Evolutionary conservation across 2,888 invertebrate genomes (phyloP), one percentile per base, ranked within the genome.

Genomic region (Minunthozetes semirufus): DNA sequence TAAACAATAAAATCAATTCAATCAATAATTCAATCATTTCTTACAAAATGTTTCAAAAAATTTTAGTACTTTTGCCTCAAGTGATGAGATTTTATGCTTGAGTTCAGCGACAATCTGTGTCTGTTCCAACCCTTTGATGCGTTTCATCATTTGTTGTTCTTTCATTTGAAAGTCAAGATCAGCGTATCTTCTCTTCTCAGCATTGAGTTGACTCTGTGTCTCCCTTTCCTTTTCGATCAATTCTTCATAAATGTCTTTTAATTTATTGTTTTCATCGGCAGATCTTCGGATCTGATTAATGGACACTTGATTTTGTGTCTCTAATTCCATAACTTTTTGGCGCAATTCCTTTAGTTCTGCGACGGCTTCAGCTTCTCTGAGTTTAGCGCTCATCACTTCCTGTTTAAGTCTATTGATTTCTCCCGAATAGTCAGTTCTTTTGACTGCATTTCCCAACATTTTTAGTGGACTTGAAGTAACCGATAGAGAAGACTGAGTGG

Each of bases 271-370:
- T 81, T 96, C 95, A 77, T 96, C 96, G 81, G 97, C 97, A 83
- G 96, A 94, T 13, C 98, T 87, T 74, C 85, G 82, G 75, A 86
- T 82, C 79, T 87, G 86, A 79, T 86, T 86, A 25, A 83, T 82
- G 79, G 84, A 84, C 38, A 87, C 86, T 79, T 87, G 86, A 79
- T 84, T 86, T 84, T 86, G 96, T 1, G 97, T 95, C 84, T 97
- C 97, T 71, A 97, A 86, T 83, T 98, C 97, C 97, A 97, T 85
- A 79, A 93, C 91, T 86, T 94, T 95, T 77, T 97, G 88, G 81
- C 95, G 88, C 79, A 95, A 87, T 82, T 97, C 96, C 84, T 97
- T 97, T 22, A 96, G 87, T 84, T 98, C 96, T 0, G 94, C 93
- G 61, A 94, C 85, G 0, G 94, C 92, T 81, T 95, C 93, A 84